Conservation (phyloP, 2,113 vertebrate genomes). For the Microtus ochrogaster region DNA sequence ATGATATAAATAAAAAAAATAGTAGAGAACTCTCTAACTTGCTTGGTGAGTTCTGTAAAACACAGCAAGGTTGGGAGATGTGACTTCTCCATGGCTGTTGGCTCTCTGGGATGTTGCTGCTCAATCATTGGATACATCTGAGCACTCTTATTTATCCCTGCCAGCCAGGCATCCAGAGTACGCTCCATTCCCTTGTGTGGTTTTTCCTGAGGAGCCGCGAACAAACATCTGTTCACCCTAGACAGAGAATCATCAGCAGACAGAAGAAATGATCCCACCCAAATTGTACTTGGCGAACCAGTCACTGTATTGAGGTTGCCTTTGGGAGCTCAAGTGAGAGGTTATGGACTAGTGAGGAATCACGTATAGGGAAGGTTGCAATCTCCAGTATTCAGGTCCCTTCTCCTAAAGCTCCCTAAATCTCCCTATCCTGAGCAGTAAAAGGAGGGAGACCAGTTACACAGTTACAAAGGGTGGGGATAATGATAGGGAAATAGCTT, state of each 20-base stretch:
- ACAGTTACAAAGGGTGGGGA: accelerated
- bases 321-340: neutral
- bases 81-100: neutral
- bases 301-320: neutral
- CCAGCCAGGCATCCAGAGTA: neutral
- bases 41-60: neutral
- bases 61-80: neutral
- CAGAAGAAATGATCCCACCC: neutral
- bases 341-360: neutral
- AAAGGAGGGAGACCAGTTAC: accelerated
- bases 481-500: neutral
- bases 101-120: neutral
- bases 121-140: neutral
- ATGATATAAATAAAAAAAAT: neutral
- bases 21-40: neutral
- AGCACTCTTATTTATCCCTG: neutral
- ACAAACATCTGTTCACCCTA: neutral
- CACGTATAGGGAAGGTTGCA: neutral
- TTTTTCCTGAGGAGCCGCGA: neutral
- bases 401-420: neutral
- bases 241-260: neutral
- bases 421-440: neutral
- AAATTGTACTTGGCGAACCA: neutral
- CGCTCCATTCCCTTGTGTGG: too few relatives aligned
- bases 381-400: neutral